Evolutionary conservation across 2,113 vertebrate species (phyloP).

Genomic region (Procapra przewalskii): DNA sequence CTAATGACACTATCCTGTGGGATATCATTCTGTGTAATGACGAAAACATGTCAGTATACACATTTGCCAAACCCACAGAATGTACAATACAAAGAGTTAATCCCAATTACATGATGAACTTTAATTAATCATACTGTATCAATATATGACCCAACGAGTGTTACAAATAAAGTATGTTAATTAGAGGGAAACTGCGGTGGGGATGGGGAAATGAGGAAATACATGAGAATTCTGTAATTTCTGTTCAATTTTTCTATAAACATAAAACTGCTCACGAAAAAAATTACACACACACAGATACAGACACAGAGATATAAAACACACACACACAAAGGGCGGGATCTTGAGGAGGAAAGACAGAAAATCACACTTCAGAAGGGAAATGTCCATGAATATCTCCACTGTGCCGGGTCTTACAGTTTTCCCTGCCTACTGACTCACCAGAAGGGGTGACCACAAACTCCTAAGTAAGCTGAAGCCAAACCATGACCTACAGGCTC

Average conservation of each 20-base stretch:
- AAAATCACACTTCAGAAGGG: not conserved
- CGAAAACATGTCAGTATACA: not conserved
- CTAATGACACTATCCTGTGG: not conserved
- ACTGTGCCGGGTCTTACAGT: not conserved
- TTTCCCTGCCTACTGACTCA: not conserved
- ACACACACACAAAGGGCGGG: not conserved
- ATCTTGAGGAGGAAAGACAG: not conserved
- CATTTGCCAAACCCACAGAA: not conserved
- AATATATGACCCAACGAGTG: not conserved
- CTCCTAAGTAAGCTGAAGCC: not conserved
- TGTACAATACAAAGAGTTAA: not conserved
- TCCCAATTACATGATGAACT: not conserved
- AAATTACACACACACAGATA: not conserved
- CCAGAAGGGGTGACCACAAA: not conserved
- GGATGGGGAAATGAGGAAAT: too few relatives aligned
- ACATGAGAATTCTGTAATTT: not conserved
- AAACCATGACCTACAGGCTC: not conserved
- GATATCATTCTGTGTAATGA: not conserved
- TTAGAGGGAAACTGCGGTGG: not conserved
- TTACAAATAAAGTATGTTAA: not conserved
- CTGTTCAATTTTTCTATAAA: not conserved
- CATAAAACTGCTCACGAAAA: not conserved
- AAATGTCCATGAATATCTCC: not conserved
- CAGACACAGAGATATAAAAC: not conserved
- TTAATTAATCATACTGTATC: not conserved